Percentiles rank a stretch among this genome's conserved stretches.
phyloP scores from a whole-genome alignment of 2,888 invertebrate species.

The Spodoptera picta region DNA sequence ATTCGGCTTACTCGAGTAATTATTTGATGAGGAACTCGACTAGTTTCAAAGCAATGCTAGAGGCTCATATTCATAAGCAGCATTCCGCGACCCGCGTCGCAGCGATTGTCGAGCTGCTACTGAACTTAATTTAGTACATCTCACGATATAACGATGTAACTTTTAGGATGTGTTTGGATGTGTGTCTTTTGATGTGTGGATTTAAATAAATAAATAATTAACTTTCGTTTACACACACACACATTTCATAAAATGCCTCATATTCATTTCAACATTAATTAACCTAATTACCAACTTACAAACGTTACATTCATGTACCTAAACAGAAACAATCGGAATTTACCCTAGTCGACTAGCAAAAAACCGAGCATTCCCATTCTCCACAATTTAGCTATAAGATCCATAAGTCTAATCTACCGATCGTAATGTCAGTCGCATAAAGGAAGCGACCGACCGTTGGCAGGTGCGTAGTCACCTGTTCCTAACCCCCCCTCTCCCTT shows the following conservation, averaged over 20 bases:
- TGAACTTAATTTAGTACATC: no score
- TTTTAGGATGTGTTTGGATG: no score
- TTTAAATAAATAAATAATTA: no score
- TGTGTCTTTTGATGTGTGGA: no score
- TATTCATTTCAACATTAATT: not conserved
- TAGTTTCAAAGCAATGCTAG: no score
- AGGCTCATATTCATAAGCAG: no score
- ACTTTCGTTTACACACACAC: no score
- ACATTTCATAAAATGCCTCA: not conserved
- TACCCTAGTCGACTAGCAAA: constrained; percentile 19
- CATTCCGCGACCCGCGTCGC: no score
- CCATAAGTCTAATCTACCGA: constrained; percentile 77
- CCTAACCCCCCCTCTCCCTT: constrained; percentile 25
- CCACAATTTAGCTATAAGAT: constrained; percentile 54
- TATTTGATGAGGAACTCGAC: no score
- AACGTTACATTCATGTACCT: constrained; percentile 2
- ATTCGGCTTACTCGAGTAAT: no score
- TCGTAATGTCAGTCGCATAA: constrained; percentile 80
- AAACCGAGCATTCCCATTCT: constrained; percentile 42
- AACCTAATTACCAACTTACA: constrained; percentile 11
- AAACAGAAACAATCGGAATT: constrained; percentile 28
- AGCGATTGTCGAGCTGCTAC: no score
- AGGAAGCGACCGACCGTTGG: constrained; percentile 82
- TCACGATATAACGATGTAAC: no score
- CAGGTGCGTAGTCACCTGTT: constrained; percentile 87